These are phyloP conservation scores for Enteromius argenteus DNA, from an alignment of 2,797 vertebrate genomes.

Conservation along the genomic window DNA sequence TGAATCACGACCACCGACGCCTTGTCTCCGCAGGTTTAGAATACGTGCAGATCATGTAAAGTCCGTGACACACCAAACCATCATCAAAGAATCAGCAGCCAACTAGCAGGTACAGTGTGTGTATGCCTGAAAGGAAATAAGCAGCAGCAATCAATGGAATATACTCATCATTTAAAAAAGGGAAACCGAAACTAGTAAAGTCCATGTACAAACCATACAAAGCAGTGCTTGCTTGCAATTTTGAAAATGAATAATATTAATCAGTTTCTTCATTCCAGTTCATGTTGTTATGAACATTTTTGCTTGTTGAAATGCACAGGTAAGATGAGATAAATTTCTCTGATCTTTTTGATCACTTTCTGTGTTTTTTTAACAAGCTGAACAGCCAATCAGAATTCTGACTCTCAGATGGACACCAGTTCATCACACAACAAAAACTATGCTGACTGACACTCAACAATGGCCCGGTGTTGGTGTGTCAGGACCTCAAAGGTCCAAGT, in stretches of 20 bases:
- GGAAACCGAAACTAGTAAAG: background rate
- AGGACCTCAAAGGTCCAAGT: background rate
- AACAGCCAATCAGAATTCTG: background rate
- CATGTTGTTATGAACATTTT: background rate
- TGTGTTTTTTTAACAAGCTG: background rate
- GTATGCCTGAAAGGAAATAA: background rate
- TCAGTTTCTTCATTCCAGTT: background rate
- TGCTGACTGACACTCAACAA: background rate
- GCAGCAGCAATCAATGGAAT: background rate
- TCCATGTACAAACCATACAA: background rate
- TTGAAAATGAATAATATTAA: background rate
- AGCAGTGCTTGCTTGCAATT: background rate
- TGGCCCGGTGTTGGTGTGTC: background rate
- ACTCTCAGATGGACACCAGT: background rate
- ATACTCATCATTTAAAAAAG: background rate
- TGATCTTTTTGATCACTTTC: background rate
- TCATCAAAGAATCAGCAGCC: background rate
- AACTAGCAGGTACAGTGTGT: background rate
- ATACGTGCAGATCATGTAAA: background rate
- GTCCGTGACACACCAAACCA: background rate
- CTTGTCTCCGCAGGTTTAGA: background rate
- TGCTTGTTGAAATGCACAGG: background rate
- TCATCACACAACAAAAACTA: background rate
- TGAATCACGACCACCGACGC: background rate
- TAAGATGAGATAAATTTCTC: background rate